phyloP scores from a whole-genome alignment of 1,140 invertebrate genomes.

The Maconellicoccus hirsutus region DNA sequence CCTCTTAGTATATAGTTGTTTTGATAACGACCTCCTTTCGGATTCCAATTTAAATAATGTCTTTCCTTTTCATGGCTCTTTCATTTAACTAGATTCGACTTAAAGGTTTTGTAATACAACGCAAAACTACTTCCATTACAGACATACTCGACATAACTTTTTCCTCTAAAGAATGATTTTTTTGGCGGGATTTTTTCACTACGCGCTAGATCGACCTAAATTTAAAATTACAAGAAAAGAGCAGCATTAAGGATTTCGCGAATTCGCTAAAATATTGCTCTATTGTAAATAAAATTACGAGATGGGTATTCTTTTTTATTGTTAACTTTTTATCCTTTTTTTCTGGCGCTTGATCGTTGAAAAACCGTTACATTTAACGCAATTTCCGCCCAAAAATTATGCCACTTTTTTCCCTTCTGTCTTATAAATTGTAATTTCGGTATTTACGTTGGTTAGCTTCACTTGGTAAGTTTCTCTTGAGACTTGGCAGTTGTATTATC shows the following conservation, averaged over 20 bases:
- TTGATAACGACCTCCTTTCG: slow-evolving; percentile 1
- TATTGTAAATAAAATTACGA: not conserved
- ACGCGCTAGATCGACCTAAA: not conserved
- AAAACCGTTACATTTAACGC: not conserved
- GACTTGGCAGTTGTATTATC: too few relatives aligned
- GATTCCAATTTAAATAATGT: slow-evolving; percentile 9
- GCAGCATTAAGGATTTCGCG: not conserved
- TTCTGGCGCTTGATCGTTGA: not conserved
- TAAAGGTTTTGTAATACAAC: slow-evolving; percentile 9
- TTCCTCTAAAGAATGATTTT: too few relatives aligned
- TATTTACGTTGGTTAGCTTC: too few relatives aligned
- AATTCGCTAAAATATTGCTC: not conserved
- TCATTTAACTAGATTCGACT: slow-evolving; percentile 5
- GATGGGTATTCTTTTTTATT: not conserved
- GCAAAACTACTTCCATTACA: not conserved
- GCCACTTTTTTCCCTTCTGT: too few relatives aligned
- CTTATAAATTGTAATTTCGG: too few relatives aligned
- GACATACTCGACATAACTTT: not conserved
- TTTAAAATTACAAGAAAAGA: not conserved
- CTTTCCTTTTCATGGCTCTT: slow-evolving; percentile 8
- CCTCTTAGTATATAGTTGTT: not conserved
- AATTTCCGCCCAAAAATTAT: too few relatives aligned
- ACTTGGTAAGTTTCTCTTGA: too few relatives aligned
- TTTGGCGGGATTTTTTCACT: too few relatives aligned
- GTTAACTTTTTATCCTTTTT: not conserved